These are phyloP conservation scores for Calyptommatus sinebrachiatus DNA, from an alignment of 2,113 vertebrate species.

Conservation along the genomic window DNA sequence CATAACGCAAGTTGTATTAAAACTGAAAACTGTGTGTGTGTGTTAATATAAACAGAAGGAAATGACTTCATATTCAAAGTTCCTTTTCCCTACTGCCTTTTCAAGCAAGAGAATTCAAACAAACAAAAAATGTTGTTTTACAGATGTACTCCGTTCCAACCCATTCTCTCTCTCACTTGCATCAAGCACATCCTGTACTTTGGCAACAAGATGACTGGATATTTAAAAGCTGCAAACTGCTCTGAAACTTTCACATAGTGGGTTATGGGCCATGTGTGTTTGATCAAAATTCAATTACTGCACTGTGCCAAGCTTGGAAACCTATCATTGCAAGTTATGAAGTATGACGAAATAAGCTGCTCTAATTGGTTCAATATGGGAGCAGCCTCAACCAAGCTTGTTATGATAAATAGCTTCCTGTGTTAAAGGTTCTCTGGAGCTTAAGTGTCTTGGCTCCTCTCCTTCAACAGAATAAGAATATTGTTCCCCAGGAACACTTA, in stretches of 20 bases:
- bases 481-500: slow-evolving; percentile 76
- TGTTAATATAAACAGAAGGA: slow-evolving; percentile 45
- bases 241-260: slow-evolving; percentile 82
- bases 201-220: slow-evolving; percentile 83
- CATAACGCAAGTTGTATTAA: slow-evolving; percentile 50
- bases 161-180: slow-evolving; percentile 67
- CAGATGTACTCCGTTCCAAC: slow-evolving; percentile 79
- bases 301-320: slow-evolving; percentile 83
- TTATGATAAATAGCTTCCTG: slow-evolving; percentile 92
- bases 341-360: slow-evolving; percentile 86
- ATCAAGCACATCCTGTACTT: slow-evolving; percentile 87
- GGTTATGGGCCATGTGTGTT: slow-evolving; percentile 91
- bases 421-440: slow-evolving; percentile 86
- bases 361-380: slow-evolving; percentile 92
- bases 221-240: slow-evolving; percentile 85
- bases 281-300: slow-evolving; percentile 94
- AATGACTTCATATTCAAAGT: slow-evolving; percentile 63
- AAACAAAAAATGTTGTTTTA: slow-evolving; percentile 81
- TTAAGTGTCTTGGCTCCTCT: slow-evolving; percentile 83
- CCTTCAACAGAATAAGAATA: slow-evolving; percentile 73
- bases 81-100: slow-evolving; percentile 64
- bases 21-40: slow-evolving; percentile 55
- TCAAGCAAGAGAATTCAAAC: slow-evolving; percentile 72
- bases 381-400: slow-evolving; percentile 84
- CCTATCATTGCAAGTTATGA: slow-evolving; percentile 85